Evolutionary conservation across 2,888 invertebrate genomes (phyloP).

Genomic region (Lampropteryx suffumata): DNA sequence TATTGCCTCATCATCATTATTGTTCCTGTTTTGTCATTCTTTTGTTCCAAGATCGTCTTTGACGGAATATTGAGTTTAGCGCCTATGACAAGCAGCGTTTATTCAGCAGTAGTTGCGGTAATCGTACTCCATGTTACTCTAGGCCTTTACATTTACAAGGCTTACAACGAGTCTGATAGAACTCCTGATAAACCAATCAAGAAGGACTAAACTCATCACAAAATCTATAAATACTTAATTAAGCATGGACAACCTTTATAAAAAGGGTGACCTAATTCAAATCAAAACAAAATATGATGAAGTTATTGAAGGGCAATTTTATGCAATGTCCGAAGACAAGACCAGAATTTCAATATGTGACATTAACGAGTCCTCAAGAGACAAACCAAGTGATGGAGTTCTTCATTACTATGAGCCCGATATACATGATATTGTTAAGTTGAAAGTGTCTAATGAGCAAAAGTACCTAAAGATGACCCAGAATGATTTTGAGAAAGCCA

Average conservation of each 20-base stretch:
- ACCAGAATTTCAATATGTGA: conserved; percentile 72
- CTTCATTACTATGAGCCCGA: conserved; percentile 71
- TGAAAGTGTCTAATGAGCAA: conserved; percentile 58
- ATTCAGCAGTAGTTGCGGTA: conserved; percentile 90
- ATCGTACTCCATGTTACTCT: conserved; percentile 89
- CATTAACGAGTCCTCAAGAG: conserved; percentile 64
- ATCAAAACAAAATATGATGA: conserved; percentile 71
- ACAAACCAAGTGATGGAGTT: conserved; percentile 58
- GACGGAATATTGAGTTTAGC: conserved; percentile 84
- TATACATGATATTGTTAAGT: conserved; percentile 68
- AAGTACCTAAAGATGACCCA: conserved; percentile 65
- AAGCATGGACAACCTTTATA: conserved; percentile 69
- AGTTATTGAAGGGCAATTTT: conserved; percentile 72
- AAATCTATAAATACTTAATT: conserved; percentile 11
- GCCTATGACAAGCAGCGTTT: conserved; percentile 87
- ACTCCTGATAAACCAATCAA: conserved; percentile 60
- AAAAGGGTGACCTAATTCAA: conserved; percentile 77
- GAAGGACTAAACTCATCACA: conserved; percentile 60
- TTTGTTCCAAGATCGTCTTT: conserved; percentile 86
- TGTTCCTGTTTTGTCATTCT: conserved; percentile 89
- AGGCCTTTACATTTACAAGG: conserved; percentile 90
- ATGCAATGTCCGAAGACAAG: conserved; percentile 70
- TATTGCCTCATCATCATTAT: conserved; percentile 90
- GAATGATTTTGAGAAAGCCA: conserved; percentile 69
- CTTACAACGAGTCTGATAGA: conserved; percentile 85